Evolutionary conservation across 2,113 vertebrate genomes (phyloP).

Genomic region (Paratilapia polleni): DNA sequence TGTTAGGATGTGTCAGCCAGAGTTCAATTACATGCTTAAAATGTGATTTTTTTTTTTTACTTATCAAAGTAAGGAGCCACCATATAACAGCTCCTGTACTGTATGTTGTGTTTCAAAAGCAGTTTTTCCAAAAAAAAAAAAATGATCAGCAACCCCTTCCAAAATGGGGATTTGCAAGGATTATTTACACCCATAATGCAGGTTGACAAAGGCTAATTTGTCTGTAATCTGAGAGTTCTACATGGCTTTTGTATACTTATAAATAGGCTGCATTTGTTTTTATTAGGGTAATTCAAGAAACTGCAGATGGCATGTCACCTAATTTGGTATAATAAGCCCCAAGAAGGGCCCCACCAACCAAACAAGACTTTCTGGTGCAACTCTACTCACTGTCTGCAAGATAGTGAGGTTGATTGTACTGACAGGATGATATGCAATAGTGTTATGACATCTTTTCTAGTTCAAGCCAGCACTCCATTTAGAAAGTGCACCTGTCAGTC

Average conservation of each 20-base stretch:
- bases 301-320: not conserved
- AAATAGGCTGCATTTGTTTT: not conserved
- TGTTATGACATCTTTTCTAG: not conserved
- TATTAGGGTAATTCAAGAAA: not conserved
- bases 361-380: not conserved
- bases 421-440: not conserved
- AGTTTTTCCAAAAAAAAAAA: not conserved
- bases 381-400: not conserved
- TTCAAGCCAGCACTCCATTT: not conserved
- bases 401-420: not conserved
- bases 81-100: not conserved
- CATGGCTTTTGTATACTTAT: not conserved
- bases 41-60: constrained; percentile 27
- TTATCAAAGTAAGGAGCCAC: constrained; percentile 23
- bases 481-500: not conserved
- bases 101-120: not conserved
- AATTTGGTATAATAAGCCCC: not conserved
- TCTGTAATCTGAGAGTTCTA: not conserved
- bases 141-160: not conserved
- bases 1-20: constrained; percentile 42
- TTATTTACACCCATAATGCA: not conserved
- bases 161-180: not conserved
- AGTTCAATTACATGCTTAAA: constrained; percentile 50
- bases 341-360: not conserved
- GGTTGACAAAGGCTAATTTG: not conserved